A percentile compares a stretch with the other conserved stretches of the same genome.
These are phyloP conservation scores for Hyperoplus immaculatus DNA, from an alignment of 2,797 vertebrate genomes.

Conservation along the genomic window DNA sequence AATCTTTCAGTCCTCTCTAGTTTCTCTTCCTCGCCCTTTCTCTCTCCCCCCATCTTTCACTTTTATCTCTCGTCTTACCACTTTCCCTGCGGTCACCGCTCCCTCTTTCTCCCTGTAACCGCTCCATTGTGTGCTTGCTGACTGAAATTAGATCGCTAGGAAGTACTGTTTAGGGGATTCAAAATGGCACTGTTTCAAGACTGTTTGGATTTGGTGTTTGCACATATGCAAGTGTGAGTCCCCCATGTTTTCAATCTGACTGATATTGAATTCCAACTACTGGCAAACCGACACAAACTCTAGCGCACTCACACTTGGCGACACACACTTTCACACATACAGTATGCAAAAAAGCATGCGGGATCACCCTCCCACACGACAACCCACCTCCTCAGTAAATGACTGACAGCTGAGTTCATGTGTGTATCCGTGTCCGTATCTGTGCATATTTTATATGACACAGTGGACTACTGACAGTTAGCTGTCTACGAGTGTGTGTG, in stretches of 20 bases:
- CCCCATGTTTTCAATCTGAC: conserved; percentile 29
- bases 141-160: conserved; percentile 31
- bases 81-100: conserved; percentile 29
- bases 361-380: conserved; percentile 40
- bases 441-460: conserved; percentile 68
- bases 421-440: conserved; percentile 49
- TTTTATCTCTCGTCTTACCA: conserved; percentile 15
- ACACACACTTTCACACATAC: conserved; percentile 35
- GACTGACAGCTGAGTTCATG: conserved; percentile 65
- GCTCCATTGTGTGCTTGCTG: conserved; percentile 16
- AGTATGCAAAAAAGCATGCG: conserved; percentile 45
- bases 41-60: conserved; percentile 12
- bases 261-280: conserved; percentile 35
- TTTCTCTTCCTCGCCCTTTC: conserved; percentile 12
- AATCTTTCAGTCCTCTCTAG: conserved; percentile 44
- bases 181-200: conserved; percentile 27
- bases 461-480: conserved; percentile 73
- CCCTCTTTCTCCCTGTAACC: conserved; percentile 10
- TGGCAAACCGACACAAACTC: conserved; percentile 19
- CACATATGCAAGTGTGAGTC: not conserved
- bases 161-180: conserved; percentile 16
- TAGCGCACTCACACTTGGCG: not conserved
- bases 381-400: conserved; percentile 27
- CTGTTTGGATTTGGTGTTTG: conserved; percentile 26
- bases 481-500: conserved; percentile 48